These are phyloP conservation scores for Balaeniceps rex DNA, from an alignment of 2,113 vertebrate genomes.

Conservation along the genomic window DNA sequence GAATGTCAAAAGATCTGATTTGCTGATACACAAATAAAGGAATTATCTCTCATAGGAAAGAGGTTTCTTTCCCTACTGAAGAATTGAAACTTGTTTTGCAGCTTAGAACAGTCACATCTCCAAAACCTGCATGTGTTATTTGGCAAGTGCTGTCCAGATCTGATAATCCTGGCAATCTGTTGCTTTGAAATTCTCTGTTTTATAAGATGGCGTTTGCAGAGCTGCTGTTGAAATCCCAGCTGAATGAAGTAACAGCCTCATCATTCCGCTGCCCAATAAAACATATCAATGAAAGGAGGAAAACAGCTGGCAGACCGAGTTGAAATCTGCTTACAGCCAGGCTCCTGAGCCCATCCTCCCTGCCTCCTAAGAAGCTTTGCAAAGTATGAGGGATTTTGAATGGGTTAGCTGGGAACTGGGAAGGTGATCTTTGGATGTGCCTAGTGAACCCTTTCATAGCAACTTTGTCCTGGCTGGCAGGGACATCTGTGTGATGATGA, in stretches of 20 bases:
- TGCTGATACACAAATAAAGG: not conserved
- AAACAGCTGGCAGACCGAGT: not conserved
- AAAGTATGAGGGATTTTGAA: not conserved
- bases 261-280: not conserved
- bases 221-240: constrained; percentile 2
- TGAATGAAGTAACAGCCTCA: constrained; percentile 4
- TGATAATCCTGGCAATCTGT: not conserved
- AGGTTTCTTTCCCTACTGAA: not conserved
- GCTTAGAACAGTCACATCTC: not conserved
- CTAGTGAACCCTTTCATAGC: not conserved
- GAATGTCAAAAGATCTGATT: not conserved
- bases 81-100: not conserved
- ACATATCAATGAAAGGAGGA: not conserved
- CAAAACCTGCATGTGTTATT: not conserved
- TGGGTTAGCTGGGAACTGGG: not conserved
- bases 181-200: not conserved
- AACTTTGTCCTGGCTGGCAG: not conserved
- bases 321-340: not conserved
- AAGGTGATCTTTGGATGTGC: not conserved
- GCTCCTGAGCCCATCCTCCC: not conserved
- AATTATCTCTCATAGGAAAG: not conserved
- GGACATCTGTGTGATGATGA: not conserved
- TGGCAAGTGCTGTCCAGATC: not conserved
- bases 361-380: not conserved
- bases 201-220: constrained; percentile 10